These are phyloP conservation scores for Dynastes grantii DNA, from an alignment of 2,888 invertebrate species.

Conservation along the genomic window DNA sequence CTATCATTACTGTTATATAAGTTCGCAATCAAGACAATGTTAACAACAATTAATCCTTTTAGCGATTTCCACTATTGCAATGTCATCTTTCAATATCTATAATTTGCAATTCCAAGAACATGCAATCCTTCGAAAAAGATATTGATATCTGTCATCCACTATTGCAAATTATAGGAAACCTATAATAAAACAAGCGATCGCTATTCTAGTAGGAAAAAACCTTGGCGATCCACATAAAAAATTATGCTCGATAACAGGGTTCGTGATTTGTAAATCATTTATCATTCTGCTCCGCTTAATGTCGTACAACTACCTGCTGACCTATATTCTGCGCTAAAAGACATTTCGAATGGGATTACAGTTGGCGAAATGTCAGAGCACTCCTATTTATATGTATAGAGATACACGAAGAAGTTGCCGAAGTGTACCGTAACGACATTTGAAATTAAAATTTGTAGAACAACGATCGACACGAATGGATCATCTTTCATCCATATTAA, in stretches of 20 bases:
- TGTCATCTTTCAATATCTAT: slow-evolving; percentile 15
- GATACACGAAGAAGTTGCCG: neutral
- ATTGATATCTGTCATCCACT: neutral
- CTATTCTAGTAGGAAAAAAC: neutral
- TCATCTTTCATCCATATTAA: slow-evolving; percentile 10
- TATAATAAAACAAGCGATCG: slow-evolving; percentile 1
- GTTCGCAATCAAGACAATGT: too few species aligned
- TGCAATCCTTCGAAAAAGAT: slow-evolving; percentile 13
- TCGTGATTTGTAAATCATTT: slow-evolving; percentile 35
- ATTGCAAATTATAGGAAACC: slow-evolving; percentile 23
- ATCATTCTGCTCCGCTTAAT: slow-evolving; percentile 29
- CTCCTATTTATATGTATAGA: slow-evolving; percentile 41
- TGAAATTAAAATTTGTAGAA: slow-evolving; percentile 46
- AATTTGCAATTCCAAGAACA: neutral
- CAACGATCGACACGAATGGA: slow-evolving; percentile 11
- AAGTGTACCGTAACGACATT: slow-evolving; percentile 38
- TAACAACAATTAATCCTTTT: too few species aligned
- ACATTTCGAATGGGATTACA: slow-evolving; percentile 30
- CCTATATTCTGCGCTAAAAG: slow-evolving; percentile 41
- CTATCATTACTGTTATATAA: too few species aligned
- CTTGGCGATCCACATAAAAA: neutral
- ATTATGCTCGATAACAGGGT: slow-evolving; percentile 17
- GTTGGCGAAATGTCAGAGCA: slow-evolving; percentile 42
- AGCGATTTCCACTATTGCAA: neutral
- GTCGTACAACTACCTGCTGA: slow-evolving; percentile 36